A percentile compares a stretch with the other conserved stretches of the same genome.
phyloP scores from a whole-genome alignment of 2,888 invertebrate species.

The Odontocolon sp. region DNA sequence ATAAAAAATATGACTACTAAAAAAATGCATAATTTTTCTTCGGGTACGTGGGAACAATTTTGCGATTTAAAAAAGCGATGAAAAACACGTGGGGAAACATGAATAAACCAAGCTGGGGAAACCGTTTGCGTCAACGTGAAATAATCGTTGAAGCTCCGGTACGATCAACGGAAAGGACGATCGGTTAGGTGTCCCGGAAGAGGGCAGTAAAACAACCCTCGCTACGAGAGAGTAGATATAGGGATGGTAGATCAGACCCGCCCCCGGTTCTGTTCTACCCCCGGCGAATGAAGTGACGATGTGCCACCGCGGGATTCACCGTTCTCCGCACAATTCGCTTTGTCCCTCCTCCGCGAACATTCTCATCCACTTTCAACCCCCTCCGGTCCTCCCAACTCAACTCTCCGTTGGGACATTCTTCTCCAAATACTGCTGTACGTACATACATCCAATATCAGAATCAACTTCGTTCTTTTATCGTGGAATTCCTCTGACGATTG shows the following conservation, averaged over 20 bases:
- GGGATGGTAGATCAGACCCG: slow-evolving; percentile 36
- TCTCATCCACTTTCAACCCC: slow-evolving; percentile 22
- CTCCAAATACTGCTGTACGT: not conserved
- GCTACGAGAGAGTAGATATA: slow-evolving; percentile 34
- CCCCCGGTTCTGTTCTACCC: slow-evolving; percentile 60
- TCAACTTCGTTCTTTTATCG: not conserved
- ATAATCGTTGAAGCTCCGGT: slow-evolving; percentile 27
- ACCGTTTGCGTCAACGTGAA: slow-evolving; percentile 13
- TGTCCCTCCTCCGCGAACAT: slow-evolving; percentile 7
- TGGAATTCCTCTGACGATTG: not conserved
- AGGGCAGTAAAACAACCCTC: slow-evolving; percentile 73
- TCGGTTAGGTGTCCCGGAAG: slow-evolving; percentile 68
- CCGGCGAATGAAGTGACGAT: slow-evolving; percentile 47
- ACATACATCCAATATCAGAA: not conserved
- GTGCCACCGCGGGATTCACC: slow-evolving; percentile 32
- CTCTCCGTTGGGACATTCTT: slow-evolving; percentile 10
- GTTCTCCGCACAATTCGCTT: slow-evolving; percentile 25
- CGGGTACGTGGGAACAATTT: too few species aligned
- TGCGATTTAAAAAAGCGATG: too few species aligned
- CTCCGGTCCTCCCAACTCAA: slow-evolving; percentile 1
- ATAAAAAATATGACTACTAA: too few species aligned
- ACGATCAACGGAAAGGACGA: slow-evolving; percentile 45
- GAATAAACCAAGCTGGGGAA: slow-evolving; percentile 2
- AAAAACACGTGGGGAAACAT: not conserved
- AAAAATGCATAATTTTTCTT: too few species aligned